phyloP scores from a whole-genome alignment of 2,113 vertebrate species.

The Gambusia affinis region DNA sequence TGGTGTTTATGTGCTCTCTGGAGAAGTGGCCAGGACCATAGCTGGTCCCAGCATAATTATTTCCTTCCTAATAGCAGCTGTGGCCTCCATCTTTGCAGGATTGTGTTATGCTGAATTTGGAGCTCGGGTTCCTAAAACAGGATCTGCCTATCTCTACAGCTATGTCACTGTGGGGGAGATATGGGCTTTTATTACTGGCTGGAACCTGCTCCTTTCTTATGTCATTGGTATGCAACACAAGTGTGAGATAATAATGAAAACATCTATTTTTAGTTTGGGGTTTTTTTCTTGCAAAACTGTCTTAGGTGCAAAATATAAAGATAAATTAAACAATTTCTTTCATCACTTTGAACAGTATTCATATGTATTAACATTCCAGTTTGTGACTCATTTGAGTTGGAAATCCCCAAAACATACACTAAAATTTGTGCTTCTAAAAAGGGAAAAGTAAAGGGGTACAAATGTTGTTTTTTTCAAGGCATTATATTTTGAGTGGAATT shows the following conservation, averaged over 20 bases:
- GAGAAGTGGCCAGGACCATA: slow-evolving; percentile 84
- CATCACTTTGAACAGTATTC: not conserved
- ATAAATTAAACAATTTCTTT: not conserved
- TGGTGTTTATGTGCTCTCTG: slow-evolving; percentile 86
- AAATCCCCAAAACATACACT: no score
- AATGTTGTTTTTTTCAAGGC: not conserved
- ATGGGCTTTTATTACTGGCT: slow-evolving; percentile 86
- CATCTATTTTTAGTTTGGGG: no score
- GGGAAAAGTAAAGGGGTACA: not conserved
- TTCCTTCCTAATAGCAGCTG: slow-evolving; percentile 86
- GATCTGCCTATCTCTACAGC: slow-evolving; percentile 89
- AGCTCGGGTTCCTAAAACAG: slow-evolving; percentile 83
- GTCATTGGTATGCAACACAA: slow-evolving; percentile 80
- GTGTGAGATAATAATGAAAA: not conserved
- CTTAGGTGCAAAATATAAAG: no score
- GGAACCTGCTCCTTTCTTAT: slow-evolving; percentile 89
- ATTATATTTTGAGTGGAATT: not conserved
- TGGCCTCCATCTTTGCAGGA: slow-evolving; percentile 84
- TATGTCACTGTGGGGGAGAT: slow-evolving; percentile 87
- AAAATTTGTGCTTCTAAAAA: no score
- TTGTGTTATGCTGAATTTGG: slow-evolving; percentile 87
- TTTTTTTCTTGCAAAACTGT: not conserved
- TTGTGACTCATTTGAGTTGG: no score
- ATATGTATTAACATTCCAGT: not conserved
- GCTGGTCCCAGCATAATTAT: slow-evolving; percentile 85